A percentile compares a stretch with the other conserved stretches of the same genome.
phyloP scores from a whole-genome alignment of 1,140 invertebrate genomes.

The Drosophila burlai region DNA sequence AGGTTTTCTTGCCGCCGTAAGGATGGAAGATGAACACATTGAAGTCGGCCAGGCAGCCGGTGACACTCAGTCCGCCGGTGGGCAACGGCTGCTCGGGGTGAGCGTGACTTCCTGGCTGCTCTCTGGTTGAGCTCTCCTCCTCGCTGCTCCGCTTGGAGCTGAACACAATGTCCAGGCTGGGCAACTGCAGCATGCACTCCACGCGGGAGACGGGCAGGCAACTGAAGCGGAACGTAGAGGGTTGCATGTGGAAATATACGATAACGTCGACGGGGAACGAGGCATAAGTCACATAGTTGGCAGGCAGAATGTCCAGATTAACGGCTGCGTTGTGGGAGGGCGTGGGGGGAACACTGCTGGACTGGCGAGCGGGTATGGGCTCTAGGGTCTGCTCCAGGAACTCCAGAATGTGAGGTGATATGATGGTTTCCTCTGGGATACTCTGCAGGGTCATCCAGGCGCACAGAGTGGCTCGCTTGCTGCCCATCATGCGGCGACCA shows the following conservation, averaged over 20 bases:
- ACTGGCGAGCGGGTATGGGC: constrained; percentile 92
- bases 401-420: constrained; percentile 97
- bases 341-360: constrained; percentile 60
- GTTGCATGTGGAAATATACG: constrained; percentile 99
- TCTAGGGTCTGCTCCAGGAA: constrained; percentile 97
- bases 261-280: constrained; percentile 99
- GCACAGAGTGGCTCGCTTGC: constrained; percentile 96
- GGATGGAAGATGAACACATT: constrained; percentile 99
- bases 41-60: constrained; percentile 97
- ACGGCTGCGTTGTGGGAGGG: constrained; percentile 75
- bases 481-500: constrained; percentile 87
- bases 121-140: constrained; percentile 55
- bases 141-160: constrained; percentile 95
- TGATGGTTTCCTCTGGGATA: constrained; percentile 97
- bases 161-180: constrained; percentile 96
- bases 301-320: constrained; percentile 87
- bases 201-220: constrained; percentile 97
- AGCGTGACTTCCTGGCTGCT: constrained; percentile 8
- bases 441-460: constrained; percentile 98
- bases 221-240: constrained; percentile 97
- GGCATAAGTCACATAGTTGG: constrained; percentile 92
- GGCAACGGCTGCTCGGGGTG: constrained; percentile 78
- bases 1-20: constrained; percentile 95
- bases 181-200: constrained; percentile 98
- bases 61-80: constrained; percentile 89